Evolutionary conservation across 2,113 vertebrate genomes (phyloP).

Genomic region (Tauraco erythrolophus): DNA sequence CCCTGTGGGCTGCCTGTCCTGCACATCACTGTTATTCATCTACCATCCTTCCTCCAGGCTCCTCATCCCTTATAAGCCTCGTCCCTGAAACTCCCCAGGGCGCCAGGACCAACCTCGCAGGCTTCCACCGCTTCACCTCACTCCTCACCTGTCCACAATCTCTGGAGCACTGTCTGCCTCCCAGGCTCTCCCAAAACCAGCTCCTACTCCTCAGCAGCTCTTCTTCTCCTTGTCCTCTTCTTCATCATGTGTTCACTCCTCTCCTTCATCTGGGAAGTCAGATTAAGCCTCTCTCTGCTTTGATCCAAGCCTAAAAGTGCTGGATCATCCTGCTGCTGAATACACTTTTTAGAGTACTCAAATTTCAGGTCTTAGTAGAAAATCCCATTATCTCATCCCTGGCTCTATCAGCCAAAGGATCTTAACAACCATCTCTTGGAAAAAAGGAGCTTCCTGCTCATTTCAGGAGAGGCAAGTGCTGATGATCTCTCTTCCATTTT

Average conservation of each 20-base stretch:
- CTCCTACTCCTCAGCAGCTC: background rate
- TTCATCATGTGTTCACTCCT: background rate
- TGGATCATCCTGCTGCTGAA: background rate
- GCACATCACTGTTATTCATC: background rate
- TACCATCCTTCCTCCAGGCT: background rate
- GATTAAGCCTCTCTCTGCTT: background rate
- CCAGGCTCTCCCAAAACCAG: background rate
- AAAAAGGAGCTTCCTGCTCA: background rate
- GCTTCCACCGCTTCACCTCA: background rate
- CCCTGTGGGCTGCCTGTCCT: background rate
- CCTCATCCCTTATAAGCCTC: background rate
- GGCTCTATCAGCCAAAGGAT: background rate
- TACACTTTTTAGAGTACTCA: background rate
- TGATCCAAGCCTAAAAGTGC: background rate
- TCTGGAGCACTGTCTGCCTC: background rate
- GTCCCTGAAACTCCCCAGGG: background rate
- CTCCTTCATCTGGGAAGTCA: background rate
- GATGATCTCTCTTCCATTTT: background rate
- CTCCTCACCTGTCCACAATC: background rate
- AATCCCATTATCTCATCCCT: background rate
- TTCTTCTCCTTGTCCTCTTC: constrained; percentile 26
- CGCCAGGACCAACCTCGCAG: background rate
- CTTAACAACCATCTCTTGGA: background rate
- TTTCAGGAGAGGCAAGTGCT: background rate
- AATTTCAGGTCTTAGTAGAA: background rate